Evolutionary conservation across 2,797 vertebrate species (phyloP), one percentile per base, ranked within the genome.

Genomic region (Pseudomugil gertrudae): DNA sequence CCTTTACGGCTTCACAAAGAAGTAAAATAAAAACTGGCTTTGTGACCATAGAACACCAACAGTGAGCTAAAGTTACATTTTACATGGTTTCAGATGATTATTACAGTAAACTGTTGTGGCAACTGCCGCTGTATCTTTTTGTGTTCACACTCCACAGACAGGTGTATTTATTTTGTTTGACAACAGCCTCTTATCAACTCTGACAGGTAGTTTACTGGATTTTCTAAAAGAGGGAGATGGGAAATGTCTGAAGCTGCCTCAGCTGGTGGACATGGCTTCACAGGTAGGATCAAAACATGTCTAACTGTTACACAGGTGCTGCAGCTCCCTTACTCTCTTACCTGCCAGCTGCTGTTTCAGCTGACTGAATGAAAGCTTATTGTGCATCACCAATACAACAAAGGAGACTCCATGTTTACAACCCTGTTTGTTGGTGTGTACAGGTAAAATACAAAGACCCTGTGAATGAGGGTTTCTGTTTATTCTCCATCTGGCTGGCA

Each of bases 151-250:
- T 13, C 7, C 26, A 21, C 47, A 17, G 35, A 69, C 40, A 1
- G 47, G 11, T 9, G 23, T 56, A n/a, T 62, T 51, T 35, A 65
- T 53, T 23, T 8, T 61, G 29, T 53, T 14, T 55, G 36, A 74
- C 65, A 11, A 8, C 33, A 0, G 4, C 63, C 27, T 63, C 27
- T 51, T 63, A 23, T 71, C 1, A 52, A 50, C 60, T 69, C 51
- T 32, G 14, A 38, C 88, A 99, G 98, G 98, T 70, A 99, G 97
- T 89, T 94, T 99, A 74, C 86, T 99, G 88, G 97, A 98, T 88
- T 98, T 98, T 87, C 93, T 99, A 77, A 98, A 98, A 85, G 98
- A 98, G 87, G 98, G 96, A 55, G 97, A 98, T 67, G 98, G 98
- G 17, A 97, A 95, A 78, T 95, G 95, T 80, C 92, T 98, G 90